A percentile compares a stretch with the other conserved stretches of the same genome.
Evolutionary conservation across 2,888 invertebrate species (phyloP).

Genomic region (Diarsia brunnea): DNA sequence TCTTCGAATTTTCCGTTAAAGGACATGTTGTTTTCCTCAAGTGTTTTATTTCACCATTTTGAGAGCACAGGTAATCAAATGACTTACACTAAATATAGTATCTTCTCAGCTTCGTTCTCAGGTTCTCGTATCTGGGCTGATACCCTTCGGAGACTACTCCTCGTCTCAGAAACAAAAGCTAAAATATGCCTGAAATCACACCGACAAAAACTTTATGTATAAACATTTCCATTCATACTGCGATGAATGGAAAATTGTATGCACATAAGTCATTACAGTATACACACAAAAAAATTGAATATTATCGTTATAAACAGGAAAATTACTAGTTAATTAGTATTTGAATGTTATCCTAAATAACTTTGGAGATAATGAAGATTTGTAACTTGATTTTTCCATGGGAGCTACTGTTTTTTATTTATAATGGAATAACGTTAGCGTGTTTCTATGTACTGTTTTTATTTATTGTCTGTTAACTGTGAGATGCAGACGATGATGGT

Average conservation of each 20-base stretch:
- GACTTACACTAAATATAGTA: too few relatives aligned
- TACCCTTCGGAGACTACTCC: too few relatives aligned
- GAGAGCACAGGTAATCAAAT: too few relatives aligned
- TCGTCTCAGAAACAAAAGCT: too few relatives aligned
- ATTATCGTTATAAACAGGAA: constrained; percentile 26
- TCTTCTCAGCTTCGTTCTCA: too few relatives aligned
- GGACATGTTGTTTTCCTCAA: too few relatives aligned
- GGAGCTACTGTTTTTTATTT: not conserved
- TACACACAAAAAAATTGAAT: constrained; percentile 22
- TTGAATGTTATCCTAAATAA: constrained; percentile 43
- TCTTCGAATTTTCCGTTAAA: too few relatives aligned
- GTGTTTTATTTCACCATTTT: too few relatives aligned
- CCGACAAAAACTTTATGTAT: not conserved
- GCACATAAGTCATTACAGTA: constrained; percentile 1
- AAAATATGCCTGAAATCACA: not conserved
- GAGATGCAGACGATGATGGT: too few relatives aligned
- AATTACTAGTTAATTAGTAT: constrained; percentile 39
- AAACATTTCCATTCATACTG: constrained; percentile 30
- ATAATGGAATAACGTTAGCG: not conserved
- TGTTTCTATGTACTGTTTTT: not conserved
- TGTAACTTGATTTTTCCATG: constrained; percentile 41
- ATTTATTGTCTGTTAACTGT: not conserved
- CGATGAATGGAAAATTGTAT: constrained; percentile 29
- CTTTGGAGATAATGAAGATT: constrained; percentile 37
- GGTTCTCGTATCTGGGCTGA: too few relatives aligned